These are phyloP conservation scores for Heteromormyrus szaboi DNA, from an alignment of 2,797 vertebrate species.

Conservation along the genomic window DNA sequence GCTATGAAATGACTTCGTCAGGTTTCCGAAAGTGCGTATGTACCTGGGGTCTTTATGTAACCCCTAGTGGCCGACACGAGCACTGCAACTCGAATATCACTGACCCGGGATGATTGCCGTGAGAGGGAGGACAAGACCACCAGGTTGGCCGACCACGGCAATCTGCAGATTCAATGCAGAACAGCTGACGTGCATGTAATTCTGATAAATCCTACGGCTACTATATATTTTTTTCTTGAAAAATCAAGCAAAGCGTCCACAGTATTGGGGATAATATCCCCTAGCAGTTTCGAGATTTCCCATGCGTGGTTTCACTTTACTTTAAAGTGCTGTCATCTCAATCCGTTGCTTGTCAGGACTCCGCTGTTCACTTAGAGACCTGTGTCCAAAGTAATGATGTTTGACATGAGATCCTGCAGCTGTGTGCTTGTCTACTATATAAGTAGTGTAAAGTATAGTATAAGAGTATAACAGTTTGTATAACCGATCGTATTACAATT, in stretches of 20 bases:
- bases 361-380: background rate
- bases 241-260: background rate
- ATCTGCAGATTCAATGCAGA: background rate
- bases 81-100: background rate
- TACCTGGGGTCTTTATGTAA: slow-evolving; percentile 28
- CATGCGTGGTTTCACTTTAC: background rate
- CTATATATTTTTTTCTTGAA: background rate
- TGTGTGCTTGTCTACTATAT: background rate
- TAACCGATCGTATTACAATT: background rate
- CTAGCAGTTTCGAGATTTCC: background rate
- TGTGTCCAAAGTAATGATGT: background rate
- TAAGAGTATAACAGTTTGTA: background rate
- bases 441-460: background rate
- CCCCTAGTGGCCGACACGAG: slow-evolving; percentile 17
- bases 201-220: background rate
- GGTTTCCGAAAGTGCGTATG: background rate
- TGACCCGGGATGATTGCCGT: background rate
- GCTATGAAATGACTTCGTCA: slow-evolving; percentile 3
- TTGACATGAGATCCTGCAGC: background rate
- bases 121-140: background rate
- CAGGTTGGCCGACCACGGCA: background rate
- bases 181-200: background rate
- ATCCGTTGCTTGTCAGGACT: background rate
- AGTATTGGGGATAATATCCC: background rate
- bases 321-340: background rate